Evolutionary conservation across 2,113 vertebrate species (phyloP).

Genomic region (Potamarius usumacintae): DNA sequence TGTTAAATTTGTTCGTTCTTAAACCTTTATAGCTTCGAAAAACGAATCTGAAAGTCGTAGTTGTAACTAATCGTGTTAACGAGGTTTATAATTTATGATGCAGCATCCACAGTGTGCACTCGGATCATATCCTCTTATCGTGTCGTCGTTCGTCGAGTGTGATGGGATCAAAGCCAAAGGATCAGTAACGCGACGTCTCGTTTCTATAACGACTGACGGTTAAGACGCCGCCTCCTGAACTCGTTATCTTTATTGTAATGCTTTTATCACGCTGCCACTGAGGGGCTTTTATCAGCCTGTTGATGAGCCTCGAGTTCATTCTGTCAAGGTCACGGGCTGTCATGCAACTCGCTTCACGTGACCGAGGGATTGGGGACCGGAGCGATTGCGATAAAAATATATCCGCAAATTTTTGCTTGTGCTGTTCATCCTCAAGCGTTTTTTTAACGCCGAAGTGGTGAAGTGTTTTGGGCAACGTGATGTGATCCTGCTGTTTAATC

Average conservation of each 20-base stretch:
- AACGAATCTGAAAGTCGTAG: neutral
- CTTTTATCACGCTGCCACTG: neutral
- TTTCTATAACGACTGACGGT: neutral
- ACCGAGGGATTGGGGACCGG: too few species aligned
- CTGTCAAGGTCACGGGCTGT: constrained; percentile 14
- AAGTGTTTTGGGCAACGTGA: constrained; percentile 5
- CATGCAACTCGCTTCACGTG: neutral
- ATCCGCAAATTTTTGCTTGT: neutral
- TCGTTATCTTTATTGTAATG: neutral
- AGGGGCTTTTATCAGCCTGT: neutral
- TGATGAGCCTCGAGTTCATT: neutral
- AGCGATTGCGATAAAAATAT: neutral
- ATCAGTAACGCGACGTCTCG: neutral
- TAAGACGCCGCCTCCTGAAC: neutral
- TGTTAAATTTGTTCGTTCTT: neutral
- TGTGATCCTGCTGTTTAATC: constrained; percentile 7
- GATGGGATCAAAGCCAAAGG: neutral
- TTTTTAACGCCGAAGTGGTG: neutral
- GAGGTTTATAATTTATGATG: neutral
- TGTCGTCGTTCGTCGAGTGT: neutral
- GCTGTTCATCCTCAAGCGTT: neutral
- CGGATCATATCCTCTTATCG: neutral
- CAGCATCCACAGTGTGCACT: neutral
- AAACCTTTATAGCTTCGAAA: too few species aligned
- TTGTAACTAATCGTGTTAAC: neutral